Evolutionary conservation across 2,888 invertebrate genomes (phyloP).

Genomic region (Epinotia demarniana): DNA sequence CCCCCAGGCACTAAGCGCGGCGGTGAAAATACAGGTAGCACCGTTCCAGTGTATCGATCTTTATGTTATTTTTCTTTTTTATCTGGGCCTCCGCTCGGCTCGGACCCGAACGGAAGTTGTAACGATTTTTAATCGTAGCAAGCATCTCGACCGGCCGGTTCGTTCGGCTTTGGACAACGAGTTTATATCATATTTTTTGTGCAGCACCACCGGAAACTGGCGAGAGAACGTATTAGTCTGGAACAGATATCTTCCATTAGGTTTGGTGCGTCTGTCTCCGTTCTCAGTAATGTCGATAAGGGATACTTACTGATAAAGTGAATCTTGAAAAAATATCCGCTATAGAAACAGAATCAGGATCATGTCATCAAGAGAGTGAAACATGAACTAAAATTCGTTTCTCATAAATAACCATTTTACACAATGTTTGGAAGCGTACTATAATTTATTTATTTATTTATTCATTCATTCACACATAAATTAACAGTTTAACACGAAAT

Average conservation of each 20-base stretch:
- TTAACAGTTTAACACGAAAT: no score
- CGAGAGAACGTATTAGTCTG: conserved; percentile 73
- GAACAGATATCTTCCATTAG: conserved; percentile 83
- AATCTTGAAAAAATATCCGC: conserved; percentile 16
- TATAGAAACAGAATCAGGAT: neutral
- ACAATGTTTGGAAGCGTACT: no score
- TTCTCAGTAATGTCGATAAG: conserved; percentile 76
- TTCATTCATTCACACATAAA: no score
- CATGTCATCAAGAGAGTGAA: neutral
- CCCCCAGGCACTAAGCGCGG: conserved; percentile 67
- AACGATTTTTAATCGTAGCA: conserved; percentile 83
- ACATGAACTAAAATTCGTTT: no score
- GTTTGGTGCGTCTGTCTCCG: conserved; percentile 66
- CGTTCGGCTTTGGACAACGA: conserved; percentile 72
- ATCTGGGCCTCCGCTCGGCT: conserved; percentile 75
- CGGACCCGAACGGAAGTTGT: conserved; percentile 82
- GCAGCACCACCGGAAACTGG: conserved; percentile 82
- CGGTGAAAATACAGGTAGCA: conserved; percentile 82
- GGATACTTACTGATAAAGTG: conserved; percentile 66
- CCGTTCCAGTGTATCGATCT: conserved; percentile 82
- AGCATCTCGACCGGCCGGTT: conserved; percentile 78
- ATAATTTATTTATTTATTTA: no score
- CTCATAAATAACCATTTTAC: no score
- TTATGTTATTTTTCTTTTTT: conserved; percentile 82
- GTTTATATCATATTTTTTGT: conserved; percentile 77